phyloP scores from a whole-genome alignment of 2,888 invertebrate species.

The Pocota personata region DNA sequence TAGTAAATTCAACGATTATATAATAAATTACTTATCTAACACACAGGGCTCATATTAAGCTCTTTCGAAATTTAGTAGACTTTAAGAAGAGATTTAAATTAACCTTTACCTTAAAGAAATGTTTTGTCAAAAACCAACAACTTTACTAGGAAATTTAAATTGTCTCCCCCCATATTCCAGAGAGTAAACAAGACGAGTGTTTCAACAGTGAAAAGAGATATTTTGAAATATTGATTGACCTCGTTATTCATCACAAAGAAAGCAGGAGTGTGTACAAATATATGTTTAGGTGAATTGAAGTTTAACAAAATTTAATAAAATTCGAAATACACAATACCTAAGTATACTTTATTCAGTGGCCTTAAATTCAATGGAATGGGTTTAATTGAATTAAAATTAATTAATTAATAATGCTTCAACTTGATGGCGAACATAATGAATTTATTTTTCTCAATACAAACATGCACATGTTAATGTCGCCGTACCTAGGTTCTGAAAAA shows the following conservation, averaged over 20 bases:
- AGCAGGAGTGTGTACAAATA: background rate
- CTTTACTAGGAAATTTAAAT: background rate
- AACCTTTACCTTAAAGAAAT: no score
- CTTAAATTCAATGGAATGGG: background rate
- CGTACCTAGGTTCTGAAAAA: background rate
- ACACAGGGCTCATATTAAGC: background rate
- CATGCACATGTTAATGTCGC: background rate
- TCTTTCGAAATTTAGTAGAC: background rate
- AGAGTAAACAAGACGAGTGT: background rate
- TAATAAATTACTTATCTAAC: background rate
- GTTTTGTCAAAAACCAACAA: no score
- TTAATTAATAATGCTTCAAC: background rate
- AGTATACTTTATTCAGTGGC: background rate
- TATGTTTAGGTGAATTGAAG: background rate
- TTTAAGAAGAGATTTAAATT: background rate
- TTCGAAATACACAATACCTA: background rate
- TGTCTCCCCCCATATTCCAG: background rate
- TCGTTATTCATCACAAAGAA: background rate
- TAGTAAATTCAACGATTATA: background rate
- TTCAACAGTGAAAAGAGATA: background rate
- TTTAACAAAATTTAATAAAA: background rate
- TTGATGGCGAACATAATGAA: background rate
- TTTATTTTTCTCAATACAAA: background rate
- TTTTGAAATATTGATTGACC: slow-evolving; percentile 13
- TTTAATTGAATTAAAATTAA: background rate